Evolutionary conservation across 2,797 vertebrate species (phyloP), one percentile per base, ranked within the genome.

Genomic region (Melanotaenia parkinsoni): DNA sequence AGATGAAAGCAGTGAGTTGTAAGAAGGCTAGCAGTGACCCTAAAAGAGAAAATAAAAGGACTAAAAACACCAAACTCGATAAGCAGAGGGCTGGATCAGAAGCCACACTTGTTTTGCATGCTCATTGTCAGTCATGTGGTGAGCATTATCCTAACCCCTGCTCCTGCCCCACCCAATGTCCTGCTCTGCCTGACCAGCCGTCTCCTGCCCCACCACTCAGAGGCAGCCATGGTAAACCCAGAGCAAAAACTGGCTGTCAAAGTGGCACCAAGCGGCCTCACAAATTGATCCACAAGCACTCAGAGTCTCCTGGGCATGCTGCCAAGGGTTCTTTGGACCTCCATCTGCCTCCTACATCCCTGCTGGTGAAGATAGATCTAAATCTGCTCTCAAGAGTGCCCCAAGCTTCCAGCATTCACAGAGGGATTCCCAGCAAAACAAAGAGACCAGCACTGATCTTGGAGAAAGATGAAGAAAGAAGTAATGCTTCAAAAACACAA

Each of bases 291-390:
- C 72, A 88, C 77, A 81, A 74, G 88, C 79, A 70, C 81, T 56
- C 85, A 53, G 0, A 91, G 87, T 56, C 88, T 76, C 81, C 85
- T 33, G 74, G 84, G 76, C 37, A 32, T 10, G 12, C 9, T 18
- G 59, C 37, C 61, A 90, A 86, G 51, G 59, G 9, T 43, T 63
- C 56, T 10, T 35, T 1, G 63, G 67, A 58, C 26, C 40, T 14
- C 9, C 20, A 24, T 0, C 75, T 76, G 0, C 2, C 51, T 59
- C 81, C 63, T 0, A 83, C 30, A 1, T 74, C 81, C 33, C 92
- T 98, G 26, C 24, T 97, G 81, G 97, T 98, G 72, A 98, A 96
- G 94, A 97, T 98, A 60, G 82, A 95, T 22, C 91, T 98, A 0
- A 78, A 88, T 66, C 92, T 96, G 32, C 95, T 99, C 6, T 93